A percentile compares a stretch with the other conserved stretches of the same genome.
These are phyloP conservation scores for Sinella curviseta DNA, from an alignment of 1,140 invertebrate genomes.

Conservation along the genomic window DNA sequence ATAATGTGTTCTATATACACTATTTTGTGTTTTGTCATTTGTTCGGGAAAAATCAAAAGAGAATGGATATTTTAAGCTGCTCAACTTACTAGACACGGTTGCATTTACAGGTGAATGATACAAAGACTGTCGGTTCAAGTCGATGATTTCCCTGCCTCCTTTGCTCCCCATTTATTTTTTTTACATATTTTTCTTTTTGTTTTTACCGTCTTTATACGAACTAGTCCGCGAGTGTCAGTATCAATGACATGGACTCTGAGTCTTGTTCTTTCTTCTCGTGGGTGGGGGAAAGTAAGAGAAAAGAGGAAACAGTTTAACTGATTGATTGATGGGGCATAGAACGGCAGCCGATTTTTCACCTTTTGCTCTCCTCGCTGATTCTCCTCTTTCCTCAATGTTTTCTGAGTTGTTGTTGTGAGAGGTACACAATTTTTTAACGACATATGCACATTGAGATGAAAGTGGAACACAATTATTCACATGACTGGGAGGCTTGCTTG, in stretches of 20 bases:
- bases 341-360: constrained; percentile 1
- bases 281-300: too few relatives aligned
- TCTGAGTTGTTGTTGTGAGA: too few relatives aligned
- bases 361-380: too few relatives aligned
- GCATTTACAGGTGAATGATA: too few relatives aligned
- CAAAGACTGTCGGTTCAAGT: too few relatives aligned
- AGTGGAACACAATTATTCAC: constrained; percentile 4
- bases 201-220: background rate
- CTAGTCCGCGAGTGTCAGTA: background rate
- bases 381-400: background rate
- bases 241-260: background rate
- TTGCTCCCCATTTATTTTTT: too few relatives aligned
- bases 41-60: too few relatives aligned
- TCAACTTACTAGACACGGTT: too few relatives aligned
- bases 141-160: background rate
- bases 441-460: background rate
- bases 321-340: constrained; percentile 16
- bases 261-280: too few relatives aligned
- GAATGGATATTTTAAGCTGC: too few relatives aligned
- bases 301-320: background rate
- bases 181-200: background rate
- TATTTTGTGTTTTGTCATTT: too few relatives aligned
- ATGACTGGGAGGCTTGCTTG: background rate
- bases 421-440: constrained; percentile 17
- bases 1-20: too few relatives aligned